Percentiles rank a stretch among this genome's conserved stretches.
phyloP scores from a whole-genome alignment of 2,888 invertebrate species.

The Acanthosepion pharaonis region DNA sequence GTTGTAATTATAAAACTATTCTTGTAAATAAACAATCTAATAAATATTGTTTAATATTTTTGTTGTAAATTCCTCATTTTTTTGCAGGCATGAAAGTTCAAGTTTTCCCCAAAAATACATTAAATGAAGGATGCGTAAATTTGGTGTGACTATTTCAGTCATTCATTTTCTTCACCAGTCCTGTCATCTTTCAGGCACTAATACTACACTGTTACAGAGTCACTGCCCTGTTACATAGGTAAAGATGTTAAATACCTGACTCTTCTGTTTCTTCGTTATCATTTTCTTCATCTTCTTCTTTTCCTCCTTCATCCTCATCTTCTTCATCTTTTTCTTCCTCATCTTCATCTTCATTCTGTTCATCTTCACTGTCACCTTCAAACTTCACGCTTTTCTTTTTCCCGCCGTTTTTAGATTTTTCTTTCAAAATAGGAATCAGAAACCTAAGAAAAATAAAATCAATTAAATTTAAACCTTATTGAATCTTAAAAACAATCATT shows the following conservation, averaged over 20 bases:
- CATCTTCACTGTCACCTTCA: conserved; percentile 53
- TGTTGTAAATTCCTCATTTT: no score
- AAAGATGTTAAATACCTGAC: not conserved
- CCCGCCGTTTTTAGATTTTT: conserved; percentile 25
- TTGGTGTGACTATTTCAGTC: no score
- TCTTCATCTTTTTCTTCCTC: conserved; percentile 55
- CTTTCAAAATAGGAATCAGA: not conserved
- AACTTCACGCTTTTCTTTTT: conserved; percentile 33
- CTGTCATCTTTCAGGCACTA: no score
- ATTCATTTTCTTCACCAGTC: no score
- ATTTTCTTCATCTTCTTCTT: conserved; percentile 49
- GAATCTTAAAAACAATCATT: no score
- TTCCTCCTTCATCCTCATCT: conserved; percentile 52
- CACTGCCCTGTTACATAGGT: not conserved
- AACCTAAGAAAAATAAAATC: not conserved
- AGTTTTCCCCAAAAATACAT: no score
- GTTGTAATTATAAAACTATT: no score
- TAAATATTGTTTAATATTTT: no score
- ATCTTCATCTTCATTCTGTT: conserved; percentile 56
- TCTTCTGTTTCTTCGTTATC: not conserved
- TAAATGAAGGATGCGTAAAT: no score
- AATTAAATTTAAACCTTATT: not conserved
- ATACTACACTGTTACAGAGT: no score
- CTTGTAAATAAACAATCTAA: no score
- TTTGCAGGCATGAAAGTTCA: no score